These are phyloP conservation scores for Atta texana DNA, from an alignment of 1,140 invertebrate species.

Conservation along the genomic window DNA sequence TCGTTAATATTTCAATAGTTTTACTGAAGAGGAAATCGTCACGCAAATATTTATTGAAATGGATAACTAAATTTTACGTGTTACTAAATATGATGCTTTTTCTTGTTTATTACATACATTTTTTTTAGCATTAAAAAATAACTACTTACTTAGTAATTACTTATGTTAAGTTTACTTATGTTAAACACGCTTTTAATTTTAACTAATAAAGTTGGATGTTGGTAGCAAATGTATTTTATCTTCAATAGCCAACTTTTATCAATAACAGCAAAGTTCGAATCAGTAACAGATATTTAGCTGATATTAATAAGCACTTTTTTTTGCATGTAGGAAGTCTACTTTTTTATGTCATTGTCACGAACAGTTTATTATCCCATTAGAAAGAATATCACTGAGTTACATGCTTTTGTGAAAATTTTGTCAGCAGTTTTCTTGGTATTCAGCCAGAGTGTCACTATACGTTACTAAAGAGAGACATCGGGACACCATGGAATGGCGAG, in stretches of 20 bases:
- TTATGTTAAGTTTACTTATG: too few species aligned
- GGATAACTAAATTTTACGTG: background rate
- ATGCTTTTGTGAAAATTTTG: conserved; percentile 66
- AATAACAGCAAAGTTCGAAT: too few species aligned
- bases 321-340: background rate
- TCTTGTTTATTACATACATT: background rate
- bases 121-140: background rate
- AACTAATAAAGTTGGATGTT: too few species aligned
- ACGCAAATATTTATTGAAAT: conserved; percentile 14
- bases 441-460: conserved; percentile 60
- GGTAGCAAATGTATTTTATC: too few species aligned
- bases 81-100: background rate
- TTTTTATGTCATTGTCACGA: conserved; percentile 41
- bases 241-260: too few species aligned
- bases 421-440: conserved; percentile 73
- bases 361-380: conserved; percentile 67
- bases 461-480: conserved; percentile 24
- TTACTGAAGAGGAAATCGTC: conserved; percentile 20
- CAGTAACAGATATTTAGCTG: too few species aligned
- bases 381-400: conserved; percentile 58
- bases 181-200: too few species aligned
- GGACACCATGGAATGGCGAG: background rate
- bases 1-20: conserved; percentile 25
- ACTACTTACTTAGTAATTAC: too few species aligned
- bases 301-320: too few species aligned